Conservation (phyloP, 2,113 vertebrate genomes). For the Misgurnus mizolepis region DNA sequence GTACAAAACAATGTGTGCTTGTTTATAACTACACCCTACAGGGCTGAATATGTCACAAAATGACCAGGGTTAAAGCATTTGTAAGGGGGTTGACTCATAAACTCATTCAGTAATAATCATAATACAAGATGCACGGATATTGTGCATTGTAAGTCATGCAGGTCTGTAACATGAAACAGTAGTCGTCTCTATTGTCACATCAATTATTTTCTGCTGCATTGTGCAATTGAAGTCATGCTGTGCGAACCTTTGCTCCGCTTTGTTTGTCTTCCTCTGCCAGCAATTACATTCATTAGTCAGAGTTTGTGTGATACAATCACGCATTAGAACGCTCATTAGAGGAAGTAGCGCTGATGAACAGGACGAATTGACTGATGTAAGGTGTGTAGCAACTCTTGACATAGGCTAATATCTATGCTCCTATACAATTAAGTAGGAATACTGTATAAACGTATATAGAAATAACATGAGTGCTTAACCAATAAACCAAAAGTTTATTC, state of each 20-base stretch:
- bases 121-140: slow-evolving; percentile 54
- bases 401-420: background rate
- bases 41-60: too few relatives aligned
- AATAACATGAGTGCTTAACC: too few relatives aligned
- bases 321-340: slow-evolving; percentile 26
- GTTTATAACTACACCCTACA: too few relatives aligned
- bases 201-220: slow-evolving; percentile 5
- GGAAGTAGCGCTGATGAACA: slow-evolving; percentile 15
- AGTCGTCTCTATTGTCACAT: background rate
- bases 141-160: background rate
- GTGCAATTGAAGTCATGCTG: background rate
- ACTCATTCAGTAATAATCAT: slow-evolving; percentile 53
- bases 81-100: slow-evolving; percentile 64
- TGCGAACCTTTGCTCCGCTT: slow-evolving; percentile 11
- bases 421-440: too few relatives aligned
- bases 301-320: slow-evolving; percentile 20
- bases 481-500: too few relatives aligned
- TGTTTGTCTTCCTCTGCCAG: slow-evolving; percentile 19
- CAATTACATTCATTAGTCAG: slow-evolving; percentile 40
- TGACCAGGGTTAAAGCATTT: background rate
- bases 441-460: too few relatives aligned
- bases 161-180: background rate
- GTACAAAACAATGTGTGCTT: too few relatives aligned
- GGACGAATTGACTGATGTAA: slow-evolving; percentile 6
- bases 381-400: slow-evolving; percentile 3